phyloP scores from a whole-genome alignment of 2,113 vertebrate genomes.

The Cebus imitator region DNA sequence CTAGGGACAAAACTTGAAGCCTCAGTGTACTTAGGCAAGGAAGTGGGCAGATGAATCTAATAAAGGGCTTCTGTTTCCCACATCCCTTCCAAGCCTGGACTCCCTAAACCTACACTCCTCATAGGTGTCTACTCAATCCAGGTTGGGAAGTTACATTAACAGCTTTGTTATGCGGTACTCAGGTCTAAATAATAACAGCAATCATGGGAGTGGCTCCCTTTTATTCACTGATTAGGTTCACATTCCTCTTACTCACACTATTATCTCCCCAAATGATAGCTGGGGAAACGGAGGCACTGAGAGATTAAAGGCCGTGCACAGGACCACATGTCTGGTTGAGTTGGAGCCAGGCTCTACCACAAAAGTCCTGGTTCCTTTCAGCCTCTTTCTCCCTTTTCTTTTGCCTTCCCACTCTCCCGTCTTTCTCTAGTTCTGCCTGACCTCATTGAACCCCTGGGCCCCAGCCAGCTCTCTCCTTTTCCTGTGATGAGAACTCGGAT shows the following conservation, averaged over 20 bases:
- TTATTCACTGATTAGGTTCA: background rate
- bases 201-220: background rate
- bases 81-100: background rate
- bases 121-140: background rate
- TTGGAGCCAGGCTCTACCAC: background rate
- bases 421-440: background rate
- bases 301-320: background rate
- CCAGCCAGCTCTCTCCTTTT: background rate
- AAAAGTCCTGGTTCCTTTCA: background rate
- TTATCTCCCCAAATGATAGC: background rate
- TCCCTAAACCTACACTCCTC: background rate
- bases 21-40: background rate
- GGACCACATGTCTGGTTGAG: background rate
- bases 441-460: background rate
- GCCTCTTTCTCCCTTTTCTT: background rate
- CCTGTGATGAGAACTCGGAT: background rate
- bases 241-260: background rate
- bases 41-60: fast-evolving
- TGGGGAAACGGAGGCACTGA: background rate
- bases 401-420: background rate
- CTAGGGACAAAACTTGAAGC: background rate
- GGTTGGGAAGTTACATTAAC: background rate
- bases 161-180: background rate
- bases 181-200: background rate
- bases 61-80: background rate